A percentile compares a stretch with the other conserved stretches of the same genome.
Conservation (phyloP, 2,113 vertebrate species). For the Colossoma macropomum region DNA sequence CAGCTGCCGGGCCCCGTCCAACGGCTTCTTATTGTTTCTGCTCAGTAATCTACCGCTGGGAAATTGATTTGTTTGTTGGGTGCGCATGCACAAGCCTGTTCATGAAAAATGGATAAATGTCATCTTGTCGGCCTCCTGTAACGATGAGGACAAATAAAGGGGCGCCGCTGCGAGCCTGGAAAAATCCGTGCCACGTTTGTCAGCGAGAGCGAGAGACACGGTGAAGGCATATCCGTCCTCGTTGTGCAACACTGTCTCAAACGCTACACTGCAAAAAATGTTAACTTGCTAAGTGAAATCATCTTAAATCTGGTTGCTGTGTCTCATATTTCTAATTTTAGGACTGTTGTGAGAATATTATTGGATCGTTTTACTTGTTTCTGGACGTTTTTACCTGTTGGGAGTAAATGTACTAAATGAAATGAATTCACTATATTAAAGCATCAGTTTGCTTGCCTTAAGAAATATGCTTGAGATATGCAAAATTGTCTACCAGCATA, state of each 20-base stretch:
- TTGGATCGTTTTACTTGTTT: too few relatives aligned
- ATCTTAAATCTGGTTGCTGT: too few relatives aligned
- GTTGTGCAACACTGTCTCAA: background rate
- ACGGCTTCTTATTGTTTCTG: constrained; percentile 56
- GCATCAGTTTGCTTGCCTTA: too few relatives aligned
- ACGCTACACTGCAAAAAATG: too few relatives aligned
- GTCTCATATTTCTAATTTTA: too few relatives aligned
- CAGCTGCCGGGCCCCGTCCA: constrained; percentile 33
- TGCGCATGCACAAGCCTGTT: constrained; percentile 49
- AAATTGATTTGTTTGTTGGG: constrained; percentile 67
- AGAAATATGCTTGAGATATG: too few relatives aligned
- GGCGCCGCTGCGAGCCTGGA: constrained; percentile 27
- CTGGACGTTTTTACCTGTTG: too few relatives aligned
- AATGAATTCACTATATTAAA: too few relatives aligned
- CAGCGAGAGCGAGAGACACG: background rate
- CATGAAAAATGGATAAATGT: constrained; percentile 72
- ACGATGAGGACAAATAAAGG: constrained; percentile 63
- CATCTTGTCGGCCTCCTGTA: constrained; percentile 59
- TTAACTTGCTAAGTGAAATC: too few relatives aligned
- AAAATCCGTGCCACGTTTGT: constrained; percentile 52
- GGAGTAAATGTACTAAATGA: too few relatives aligned
- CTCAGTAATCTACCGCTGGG: constrained; percentile 53
- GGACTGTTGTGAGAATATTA: too few relatives aligned
- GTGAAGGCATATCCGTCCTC: background rate
- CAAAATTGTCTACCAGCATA: too few relatives aligned